Base-by-base conservation (phyloP, 2,113 vertebrate genomes). In the Tragelaphus strepsiceros region DNA sequence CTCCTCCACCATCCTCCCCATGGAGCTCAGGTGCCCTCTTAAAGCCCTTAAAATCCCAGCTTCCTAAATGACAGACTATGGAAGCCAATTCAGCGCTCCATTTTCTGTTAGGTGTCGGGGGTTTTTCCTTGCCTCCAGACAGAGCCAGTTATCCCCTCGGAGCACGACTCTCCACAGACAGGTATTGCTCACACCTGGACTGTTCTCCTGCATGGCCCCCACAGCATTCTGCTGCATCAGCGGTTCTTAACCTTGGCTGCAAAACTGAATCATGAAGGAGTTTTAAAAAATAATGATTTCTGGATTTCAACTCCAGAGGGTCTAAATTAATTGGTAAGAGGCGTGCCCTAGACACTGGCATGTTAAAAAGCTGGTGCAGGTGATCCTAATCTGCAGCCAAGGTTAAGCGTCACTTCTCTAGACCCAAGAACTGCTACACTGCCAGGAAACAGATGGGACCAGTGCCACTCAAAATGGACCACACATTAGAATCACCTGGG, bases 111-210 rank as follows among this genome's bases (percentile, higher is more conserved):
- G 30, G 13, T 26, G 51, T 11, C 13, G 13, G 54, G 85, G 32
- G 3, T 28, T n/a, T 58, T 39, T 51, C 51, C 39, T 58, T 74
- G 56, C 28, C 51, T 96, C 64, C 7, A 0, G 53, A 87, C 8
- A n/a, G 5, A 43, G 58, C 8, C n/a, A 13, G 2, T 4, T 53
- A 10, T 14, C 61, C 12, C 14, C n/a, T 22, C 0, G 1, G 1
- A 49, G 3, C 7, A 5, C 3, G 0, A 28, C 24, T 78, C 62
- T n/a, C 87, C 46, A 15, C 2, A 1, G 0, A 49, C 30, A 28
- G 17, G 7, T 21, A 19, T 12, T 15, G 82, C 43, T 80, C 64
- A 35, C 53, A 19, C 24, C 32, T 19, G 21, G 61, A 12, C 64
- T 19, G 43, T 39, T 35, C 22, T 88, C 43, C 81, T 24, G 16